Percentiles rank a stretch among this genome's conserved stretches.
phyloP scores from a whole-genome alignment of 2,888 invertebrate species.

The Gari tellinella region DNA sequence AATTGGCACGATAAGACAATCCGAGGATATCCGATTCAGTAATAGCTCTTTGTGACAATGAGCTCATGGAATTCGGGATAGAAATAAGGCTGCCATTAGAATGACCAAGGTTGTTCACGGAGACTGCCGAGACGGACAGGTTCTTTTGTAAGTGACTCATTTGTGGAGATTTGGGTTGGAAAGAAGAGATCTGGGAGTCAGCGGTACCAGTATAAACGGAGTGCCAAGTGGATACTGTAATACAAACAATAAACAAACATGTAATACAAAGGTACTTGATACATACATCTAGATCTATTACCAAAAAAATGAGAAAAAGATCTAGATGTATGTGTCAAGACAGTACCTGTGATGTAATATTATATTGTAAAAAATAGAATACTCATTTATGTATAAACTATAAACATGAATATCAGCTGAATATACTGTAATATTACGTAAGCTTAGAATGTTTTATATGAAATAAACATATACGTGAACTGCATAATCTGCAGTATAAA shows the following conservation, averaged over 20 bases:
- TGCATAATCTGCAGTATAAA: too few species aligned
- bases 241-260: conserved; percentile 5
- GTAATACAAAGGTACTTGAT: too few species aligned
- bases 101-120: conserved; percentile 26
- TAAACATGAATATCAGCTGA: too few species aligned
- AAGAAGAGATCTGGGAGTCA: conserved; percentile 18
- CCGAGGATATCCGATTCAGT: conserved; percentile 24
- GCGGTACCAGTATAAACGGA: conserved; percentile 23
- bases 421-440: too few species aligned
- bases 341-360: too few species aligned
- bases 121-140: conserved; percentile 43
- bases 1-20: background rate
- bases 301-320: too few species aligned
- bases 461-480: too few species aligned
- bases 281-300: too few species aligned
- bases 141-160: conserved; percentile 23
- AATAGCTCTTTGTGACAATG: conserved; percentile 10
- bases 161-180: conserved; percentile 13
- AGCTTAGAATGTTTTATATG: too few species aligned
- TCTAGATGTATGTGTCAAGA: too few species aligned
- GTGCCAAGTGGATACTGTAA: conserved; percentile 58
- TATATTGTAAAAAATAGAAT: too few species aligned
- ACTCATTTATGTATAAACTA: too few species aligned
- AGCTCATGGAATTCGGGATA: background rate
- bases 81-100: conserved; percentile 25